Evolutionary conservation across 2,888 invertebrate species (phyloP), one percentile per base, ranked within the genome.

Genomic region (Neoaliturus tenellus): DNA sequence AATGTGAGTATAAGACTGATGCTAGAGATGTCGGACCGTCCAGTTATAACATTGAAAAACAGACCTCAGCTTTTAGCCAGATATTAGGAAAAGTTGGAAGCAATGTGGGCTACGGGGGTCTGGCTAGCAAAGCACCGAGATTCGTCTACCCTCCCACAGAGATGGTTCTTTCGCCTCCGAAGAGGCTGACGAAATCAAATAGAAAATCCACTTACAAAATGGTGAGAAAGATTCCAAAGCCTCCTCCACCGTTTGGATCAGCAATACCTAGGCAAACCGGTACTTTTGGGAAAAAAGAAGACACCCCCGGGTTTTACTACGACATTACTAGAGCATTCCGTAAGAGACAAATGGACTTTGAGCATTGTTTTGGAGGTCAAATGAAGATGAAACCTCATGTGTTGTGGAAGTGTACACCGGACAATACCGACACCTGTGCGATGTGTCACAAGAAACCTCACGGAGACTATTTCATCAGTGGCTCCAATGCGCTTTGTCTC

Each of bases 381-480:
- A 90, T 90, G 0, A 89, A 88, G 83, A 89, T 91, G 89, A 88
- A 89, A 48, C 89, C 91, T 41, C 90, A 90, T 1, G 91, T 92
- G 0, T 90, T 91, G 88, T 88, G 90, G 23, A 89, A 91, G 84
- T 92, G 92, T 85, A 89, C 90, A 80, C 88, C 89, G 17, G 88
- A 87, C 80, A 90, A 91, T 51, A 85, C 82, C n/a, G 91, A 92
- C 85, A 84, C 86, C 39, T 92, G 92, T 85, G 88, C 89, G 55
- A 89, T 90, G 85, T 92, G 92, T 85, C 88, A 89, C 0, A 87
- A 88, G 85, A 87, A 89, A 55, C 91, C 91, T 62, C 82, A 87
- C 14, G 91, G 91, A 0, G 92, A 92, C 89, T 92, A 92, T 86
- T 92, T 92, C 92, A 91, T 80, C 51, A 55, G 51, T 58, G 44